Base-by-base conservation (phyloP, 2,888 invertebrate genomes). In the Megastigmus dorsalis region DNA sequence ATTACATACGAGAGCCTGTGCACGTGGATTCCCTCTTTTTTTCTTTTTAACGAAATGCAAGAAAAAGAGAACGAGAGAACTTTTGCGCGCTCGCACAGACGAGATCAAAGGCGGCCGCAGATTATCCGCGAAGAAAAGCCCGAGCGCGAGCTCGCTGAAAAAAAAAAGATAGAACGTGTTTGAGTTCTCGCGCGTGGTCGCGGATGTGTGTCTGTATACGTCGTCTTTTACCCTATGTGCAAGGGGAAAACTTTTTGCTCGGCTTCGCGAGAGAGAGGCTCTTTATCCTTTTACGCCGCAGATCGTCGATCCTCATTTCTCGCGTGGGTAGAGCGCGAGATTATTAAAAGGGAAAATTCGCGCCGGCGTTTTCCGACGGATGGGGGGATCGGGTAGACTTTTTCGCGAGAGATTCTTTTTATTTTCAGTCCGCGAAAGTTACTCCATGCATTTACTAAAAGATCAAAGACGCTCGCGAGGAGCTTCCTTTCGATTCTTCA, bases 41-140 rank as follows among this genome's bases (percentile, higher is more conserved):
- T n/a, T 15, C 13, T 2, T 63, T 75, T 75, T 67, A 67, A 75
- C 66, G 70, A 70, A 66, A 57, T 45, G 62, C 50, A 15, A 63
- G 74, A 38, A 30, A 52, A 36, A n/a, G n/a, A n/a, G n/a, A n/a
- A n/a, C n/a, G 33, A 15, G 26, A 15, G 30, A n/a, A 26, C 33
- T 15, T 60, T 7, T 30, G n/a, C 26, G 36, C 30, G 5, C 18
- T 28, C 26, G 15, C 45, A 36, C n/a, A 1, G 13, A n/a, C 52
- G 50, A 65, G 66, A 60, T 71, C 67, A 66, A 75, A 71, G 43
- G 36, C 15, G 13, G 38, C 55, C 36, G 6, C 23, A 63, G 74
- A 74, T 74, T 63, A 74, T 74, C 74, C 55, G 30, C 38, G 48
- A 43, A 48, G 30, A 55, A 41, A 57, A 57, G 48, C 9, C 13